phyloP scores from a whole-genome alignment of 1,140 invertebrate genomes.

The Zaprionus capensis region DNA sequence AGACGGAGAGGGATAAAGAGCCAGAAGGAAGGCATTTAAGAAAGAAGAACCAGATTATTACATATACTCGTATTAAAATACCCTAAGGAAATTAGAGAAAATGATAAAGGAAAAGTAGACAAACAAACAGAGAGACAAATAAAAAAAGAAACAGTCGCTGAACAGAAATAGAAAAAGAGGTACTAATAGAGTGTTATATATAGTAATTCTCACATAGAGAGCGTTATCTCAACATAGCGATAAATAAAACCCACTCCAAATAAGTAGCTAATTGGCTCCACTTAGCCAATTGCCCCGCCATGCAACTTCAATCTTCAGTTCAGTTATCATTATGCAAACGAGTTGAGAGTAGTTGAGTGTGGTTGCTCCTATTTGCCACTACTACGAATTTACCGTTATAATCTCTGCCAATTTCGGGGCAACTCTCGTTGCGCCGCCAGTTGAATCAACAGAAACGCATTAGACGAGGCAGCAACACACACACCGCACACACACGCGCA shows the following conservation, averaged over 20 bases:
- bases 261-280: not conserved
- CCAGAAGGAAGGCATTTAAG: not conserved
- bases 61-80: too few species aligned
- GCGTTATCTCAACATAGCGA: not conserved
- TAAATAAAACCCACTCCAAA: not conserved
- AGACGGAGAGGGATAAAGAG: not conserved
- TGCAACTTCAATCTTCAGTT: not conserved
- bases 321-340: not conserved
- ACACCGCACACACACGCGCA: conserved; percentile 7
- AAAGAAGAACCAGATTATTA: not conserved
- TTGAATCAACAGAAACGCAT: conserved; percentile 37
- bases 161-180: not conserved
- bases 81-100: not conserved
- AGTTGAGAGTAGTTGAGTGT: not conserved
- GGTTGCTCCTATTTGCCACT: not conserved
- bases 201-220: not conserved
- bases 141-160: not conserved
- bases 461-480: conserved; percentile 14
- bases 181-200: not conserved
- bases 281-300: not conserved
- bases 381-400: not conserved
- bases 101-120: not conserved
- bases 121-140: not conserved
- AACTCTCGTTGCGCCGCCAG: conserved; percentile 9
- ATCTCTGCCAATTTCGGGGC: conserved; percentile 5